Evolutionary conservation across 2,113 vertebrate species (phyloP), one percentile per base, ranked within the genome.

Genomic region (Arothron firmamentum): DNA sequence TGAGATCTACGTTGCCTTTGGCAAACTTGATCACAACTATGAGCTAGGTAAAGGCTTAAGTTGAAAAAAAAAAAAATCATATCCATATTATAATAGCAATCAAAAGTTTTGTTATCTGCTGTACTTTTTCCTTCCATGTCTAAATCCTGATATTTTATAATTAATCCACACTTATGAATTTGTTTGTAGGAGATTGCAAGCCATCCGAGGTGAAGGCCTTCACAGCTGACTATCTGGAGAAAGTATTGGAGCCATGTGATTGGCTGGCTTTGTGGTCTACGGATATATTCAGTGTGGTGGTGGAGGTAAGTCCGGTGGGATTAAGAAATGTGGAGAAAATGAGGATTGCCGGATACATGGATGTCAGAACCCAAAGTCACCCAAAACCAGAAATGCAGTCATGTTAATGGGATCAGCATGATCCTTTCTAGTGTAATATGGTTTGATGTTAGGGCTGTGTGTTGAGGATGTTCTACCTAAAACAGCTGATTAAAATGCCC

Each of bases 221-320:
- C 82, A 94, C 84, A 45, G 89, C 92, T n/a, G 95, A 96, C 68
- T 99, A 98, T 82, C 87, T 99, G 84, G 94, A 92, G 85, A 95
- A 96, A 72, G 93, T 93, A 17, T 74, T 98, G 23, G 94, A 96
- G 74, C 91, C 93, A 0, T 93, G 86, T 51, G 95, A 96, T 70
- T 99, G 97, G 96, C 83, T 85, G 75, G 96, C 96, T 0, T 3
- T 97, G 50, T 99, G 97, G 97, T 88, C 83, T 56, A 95, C 94
- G 3, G 84, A 91, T 1, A 87, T 93, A 12, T 98, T 98, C 65
- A 88, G 97, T 59, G 94, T 97, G 52, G 86, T 98, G 28, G 89
- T 99, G 28, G 91, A 93, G 92, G 97, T 98, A 79, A 91, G 85
- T 69, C 11, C 14, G 23, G 34, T 53, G 0, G 18, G 6, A 16